Evolutionary conservation across 1,140 invertebrate species (phyloP).

Genomic region (Hermetia illucens): DNA sequence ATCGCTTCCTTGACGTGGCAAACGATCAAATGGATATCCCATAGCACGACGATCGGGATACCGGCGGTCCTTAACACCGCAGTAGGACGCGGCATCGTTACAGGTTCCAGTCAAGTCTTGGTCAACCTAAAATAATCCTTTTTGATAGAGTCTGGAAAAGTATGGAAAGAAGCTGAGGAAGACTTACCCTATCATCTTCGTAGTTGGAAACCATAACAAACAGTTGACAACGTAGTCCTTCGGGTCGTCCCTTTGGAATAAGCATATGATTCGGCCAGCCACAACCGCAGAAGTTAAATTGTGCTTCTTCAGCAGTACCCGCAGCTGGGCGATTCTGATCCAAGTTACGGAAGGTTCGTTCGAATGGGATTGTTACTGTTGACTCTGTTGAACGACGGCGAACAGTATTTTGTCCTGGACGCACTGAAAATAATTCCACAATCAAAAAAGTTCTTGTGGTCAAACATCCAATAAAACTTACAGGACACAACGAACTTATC

Average conservation of each 20-base stretch:
- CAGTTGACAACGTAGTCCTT: conserved; percentile 52
- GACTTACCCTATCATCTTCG: conserved; percentile 46
- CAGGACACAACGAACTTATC: conserved; percentile 30
- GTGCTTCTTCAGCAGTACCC: conserved; percentile 34
- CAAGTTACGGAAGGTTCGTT: conserved; percentile 51
- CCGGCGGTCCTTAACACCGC: conserved; percentile 36
- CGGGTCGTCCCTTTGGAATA: conserved; percentile 52
- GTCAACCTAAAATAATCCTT: conserved; percentile 20
- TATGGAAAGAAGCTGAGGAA: conserved; percentile 32
- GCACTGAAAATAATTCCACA: conserved; percentile 19
- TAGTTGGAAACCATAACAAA: conserved; percentile 77
- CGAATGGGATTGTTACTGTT: conserved; percentile 56
- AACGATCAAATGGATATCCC: conserved; percentile 47
- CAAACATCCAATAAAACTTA: too few species aligned
- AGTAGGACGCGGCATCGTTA: conserved; percentile 37
- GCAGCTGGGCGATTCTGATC: conserved; percentile 36
- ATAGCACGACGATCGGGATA: conserved; percentile 40
- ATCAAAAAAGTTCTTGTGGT: conserved; percentile 2
- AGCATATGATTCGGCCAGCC: conserved; percentile 81
- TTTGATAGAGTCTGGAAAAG: too few species aligned
- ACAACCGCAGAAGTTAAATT: conserved; percentile 70
- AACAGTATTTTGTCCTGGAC: conserved; percentile 32
- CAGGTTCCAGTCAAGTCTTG: conserved; percentile 23
- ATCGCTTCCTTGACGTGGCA: conserved; percentile 33
- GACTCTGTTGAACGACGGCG: conserved; percentile 32